phyloP scores from a whole-genome alignment of 2,113 vertebrate genomes.

The Perca flavescens region DNA sequence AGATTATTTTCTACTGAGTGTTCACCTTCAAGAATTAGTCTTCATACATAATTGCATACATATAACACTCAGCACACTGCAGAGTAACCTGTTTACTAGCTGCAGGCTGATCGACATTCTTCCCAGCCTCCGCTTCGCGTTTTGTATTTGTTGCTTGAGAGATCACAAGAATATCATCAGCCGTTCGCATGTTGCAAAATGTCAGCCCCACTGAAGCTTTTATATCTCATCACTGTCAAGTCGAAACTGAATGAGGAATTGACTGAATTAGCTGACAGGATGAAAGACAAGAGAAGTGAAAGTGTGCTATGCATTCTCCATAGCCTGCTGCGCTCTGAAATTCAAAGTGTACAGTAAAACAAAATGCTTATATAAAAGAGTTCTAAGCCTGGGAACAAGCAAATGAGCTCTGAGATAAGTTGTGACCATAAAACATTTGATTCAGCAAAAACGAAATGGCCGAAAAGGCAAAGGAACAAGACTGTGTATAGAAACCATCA shows the following conservation, averaged over 20 bases:
- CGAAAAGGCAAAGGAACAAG: no score
- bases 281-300: constrained; percentile 52
- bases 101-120: constrained; percentile 50
- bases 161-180: constrained; percentile 65
- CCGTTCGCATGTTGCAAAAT: constrained; percentile 57
- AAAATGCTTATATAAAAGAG: neutral
- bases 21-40: constrained; percentile 40
- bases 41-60: constrained; percentile 49
- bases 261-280: constrained; percentile 45
- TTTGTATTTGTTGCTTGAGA: constrained; percentile 51
- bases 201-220: constrained; percentile 53
- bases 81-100: constrained; percentile 51
- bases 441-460: no score
- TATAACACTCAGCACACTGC: constrained; percentile 20
- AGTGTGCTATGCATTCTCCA: constrained; percentile 9
- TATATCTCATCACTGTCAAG: constrained; percentile 48
- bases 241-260: constrained; percentile 37
- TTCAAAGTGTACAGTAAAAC: neutral
- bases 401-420: no score
- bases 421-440: no score
- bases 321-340: constrained; percentile 32
- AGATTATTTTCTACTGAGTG: constrained; percentile 22
- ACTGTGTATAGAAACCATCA: no score
- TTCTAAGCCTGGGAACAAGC: no score
- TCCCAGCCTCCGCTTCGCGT: constrained; percentile 19